These are phyloP conservation scores for Xiphophorus hellerii DNA, from an alignment of 2,113 vertebrate species.

Conservation along the genomic window DNA sequence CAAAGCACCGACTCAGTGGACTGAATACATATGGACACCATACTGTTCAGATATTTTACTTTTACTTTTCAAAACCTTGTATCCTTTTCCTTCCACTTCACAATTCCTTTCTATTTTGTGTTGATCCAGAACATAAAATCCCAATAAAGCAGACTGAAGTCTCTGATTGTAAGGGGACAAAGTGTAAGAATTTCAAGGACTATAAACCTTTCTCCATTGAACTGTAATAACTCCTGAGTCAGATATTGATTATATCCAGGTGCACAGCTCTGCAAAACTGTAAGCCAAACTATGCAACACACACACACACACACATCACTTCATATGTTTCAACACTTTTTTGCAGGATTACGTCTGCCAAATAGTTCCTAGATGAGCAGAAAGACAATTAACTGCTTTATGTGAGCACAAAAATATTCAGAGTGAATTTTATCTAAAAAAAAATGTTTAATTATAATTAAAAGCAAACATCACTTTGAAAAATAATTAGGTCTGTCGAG, in stretches of 20 bases:
- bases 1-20: too few relatives aligned
- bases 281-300: slow-evolving; percentile 16
- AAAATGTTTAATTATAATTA: slow-evolving; percentile 24
- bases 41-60: too few relatives aligned
- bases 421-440: slow-evolving; percentile 24
- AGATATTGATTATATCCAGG: slow-evolving; percentile 43
- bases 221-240: not conserved
- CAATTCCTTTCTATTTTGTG: not conserved
- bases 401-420: slow-evolving; percentile 22
- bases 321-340: slow-evolving; percentile 14
- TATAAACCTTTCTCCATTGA: not conserved
- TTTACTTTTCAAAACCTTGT: too few relatives aligned
- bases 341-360: not conserved
- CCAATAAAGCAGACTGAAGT: not conserved
- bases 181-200: not conserved
- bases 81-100: not conserved
- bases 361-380: slow-evolving; percentile 13
- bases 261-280: not conserved
- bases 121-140: not conserved
- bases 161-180: not conserved
- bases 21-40: too few relatives aligned
- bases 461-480: slow-evolving; percentile 25
- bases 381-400: slow-evolving; percentile 5
- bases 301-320: not conserved
- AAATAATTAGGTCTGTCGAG: slow-evolving; percentile 39